Conservation (phyloP, 1,140 invertebrate species). For the Drosophila albomicans region DNA sequence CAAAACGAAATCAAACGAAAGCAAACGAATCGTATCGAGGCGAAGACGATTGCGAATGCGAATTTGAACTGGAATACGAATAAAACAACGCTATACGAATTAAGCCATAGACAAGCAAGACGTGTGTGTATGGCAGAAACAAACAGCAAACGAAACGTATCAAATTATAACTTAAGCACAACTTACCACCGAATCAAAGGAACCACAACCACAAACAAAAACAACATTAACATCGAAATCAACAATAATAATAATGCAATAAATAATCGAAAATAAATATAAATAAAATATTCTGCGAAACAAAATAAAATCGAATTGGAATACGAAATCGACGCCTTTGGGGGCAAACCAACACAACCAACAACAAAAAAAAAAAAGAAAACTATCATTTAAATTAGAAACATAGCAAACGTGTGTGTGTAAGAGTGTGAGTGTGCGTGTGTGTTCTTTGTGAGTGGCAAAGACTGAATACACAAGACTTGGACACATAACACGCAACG, state of each 20-base stretch:
- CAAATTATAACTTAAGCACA: constrained; percentile 75
- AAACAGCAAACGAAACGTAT: constrained; percentile 70
- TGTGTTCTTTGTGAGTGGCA: constrained; percentile 4
- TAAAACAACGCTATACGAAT: constrained; percentile 20
- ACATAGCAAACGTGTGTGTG: constrained; percentile 28
- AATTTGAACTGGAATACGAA: constrained; percentile 5
- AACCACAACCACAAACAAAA: constrained; percentile 46
- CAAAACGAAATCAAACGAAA: constrained; percentile 58
- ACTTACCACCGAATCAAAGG: constrained; percentile 55
- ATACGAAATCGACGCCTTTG: constrained; percentile 27
- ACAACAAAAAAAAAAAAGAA: not conserved
- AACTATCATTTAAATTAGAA: constrained; percentile 71
- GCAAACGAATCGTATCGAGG: constrained; percentile 41
- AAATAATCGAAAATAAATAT: constrained; percentile 24
- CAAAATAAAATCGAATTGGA: constrained; percentile 27
- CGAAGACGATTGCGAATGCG: constrained; percentile 33
- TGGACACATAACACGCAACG: constrained; percentile 23
- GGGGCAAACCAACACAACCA: not conserved
- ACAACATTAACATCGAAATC: constrained; percentile 30
- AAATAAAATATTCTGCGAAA: constrained; percentile 15
- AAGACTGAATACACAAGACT: constrained; percentile 11
- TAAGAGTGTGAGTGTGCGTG: constrained; percentile 8
- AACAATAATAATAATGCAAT: constrained; percentile 25
- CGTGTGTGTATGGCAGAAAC: constrained; percentile 36
- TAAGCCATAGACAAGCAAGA: constrained; percentile 52